Percentiles rank a stretch among this genome's conserved stretches.
These are phyloP conservation scores for Dolichallabes microphthalmus DNA, from an alignment of 2,113 vertebrate species.

Conservation along the genomic window DNA sequence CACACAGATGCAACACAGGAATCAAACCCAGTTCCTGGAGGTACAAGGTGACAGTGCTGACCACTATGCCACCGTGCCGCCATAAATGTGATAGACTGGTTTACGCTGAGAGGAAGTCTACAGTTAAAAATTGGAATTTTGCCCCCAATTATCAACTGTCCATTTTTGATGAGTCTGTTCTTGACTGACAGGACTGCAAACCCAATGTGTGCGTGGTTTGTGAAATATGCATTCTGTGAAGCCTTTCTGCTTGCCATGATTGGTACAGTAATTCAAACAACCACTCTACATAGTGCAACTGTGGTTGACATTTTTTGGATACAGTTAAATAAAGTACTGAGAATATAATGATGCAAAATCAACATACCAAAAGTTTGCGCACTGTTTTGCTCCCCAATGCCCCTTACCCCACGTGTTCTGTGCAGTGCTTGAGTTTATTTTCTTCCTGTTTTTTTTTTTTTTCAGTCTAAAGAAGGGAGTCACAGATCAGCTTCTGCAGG, in stretches of 20 bases:
- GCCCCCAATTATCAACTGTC: background rate
- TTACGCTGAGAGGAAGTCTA: background rate
- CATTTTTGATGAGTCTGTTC: background rate
- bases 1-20: too few relatives aligned
- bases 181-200: too few relatives aligned
- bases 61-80: too few relatives aligned
- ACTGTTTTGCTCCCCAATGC: too few relatives aligned
- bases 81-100: background rate
- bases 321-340: background rate
- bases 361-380: background rate
- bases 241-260: background rate
- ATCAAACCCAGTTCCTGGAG: too few relatives aligned
- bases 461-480: conserved; percentile 79
- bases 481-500: conserved; percentile 72
- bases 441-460: conserved; percentile 15
- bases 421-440: background rate
- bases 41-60: too few relatives aligned
- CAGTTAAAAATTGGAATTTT: background rate
- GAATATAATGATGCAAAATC: background rate
- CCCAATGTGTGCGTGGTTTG: background rate
- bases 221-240: background rate
- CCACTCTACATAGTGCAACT: background rate
- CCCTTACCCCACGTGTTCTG: too few relatives aligned
- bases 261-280: too few relatives aligned
- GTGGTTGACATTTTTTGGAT: background rate